Base-by-base conservation (phyloP, 2,797 vertebrate species). In the Pelobates cultripes region DNA sequence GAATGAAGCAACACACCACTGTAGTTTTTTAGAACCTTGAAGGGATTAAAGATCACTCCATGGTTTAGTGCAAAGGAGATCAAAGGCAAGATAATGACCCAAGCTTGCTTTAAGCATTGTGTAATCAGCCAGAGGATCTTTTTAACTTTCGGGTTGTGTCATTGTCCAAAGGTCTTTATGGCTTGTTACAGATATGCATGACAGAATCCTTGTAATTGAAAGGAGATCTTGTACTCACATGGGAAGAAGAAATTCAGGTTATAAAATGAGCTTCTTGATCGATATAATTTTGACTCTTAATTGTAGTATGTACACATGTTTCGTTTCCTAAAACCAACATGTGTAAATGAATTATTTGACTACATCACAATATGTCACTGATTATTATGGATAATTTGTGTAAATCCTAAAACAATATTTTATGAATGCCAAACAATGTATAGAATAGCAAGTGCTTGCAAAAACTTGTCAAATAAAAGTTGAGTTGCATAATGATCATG, bases 71-170 rank as follows among this genome's bases (percentile, higher is more conserved):
- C 14, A 71, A 63, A 8, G 43, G 60, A 75, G 72, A 80, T 80
- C 64, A 81, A 70, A 81, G 51, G 44, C 14, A 70, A 76, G 70
- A 71, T 73, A 66, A 67, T 73, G 61, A 73, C 61, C 78, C n/a
- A 44, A 60, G 44, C 43, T 68, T 77, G 51, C 13, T 42, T 69
- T 57, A 72, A 79, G 64, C 43, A 64, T 10, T 61, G 43, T 63
- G 53, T 72, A 69, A 75, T 75, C 41, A 69, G 47, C 69, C 17
- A 43, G 69, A 47, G 51, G 40, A 67, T 82, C 41, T 45, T 80
- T 75, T 63, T 63, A 64, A 72, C 53, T 77, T 47, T 73, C 70
- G 44, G 1, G 71, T 41, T 71, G 42, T 79, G 12, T 51, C 70
- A 73, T 40, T 43, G n/a, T 15, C 47, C 55, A 8, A 60, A 44